These are phyloP conservation scores for Diplodus sargus DNA, from an alignment of 2,797 vertebrate species.

Conservation along the genomic window DNA sequence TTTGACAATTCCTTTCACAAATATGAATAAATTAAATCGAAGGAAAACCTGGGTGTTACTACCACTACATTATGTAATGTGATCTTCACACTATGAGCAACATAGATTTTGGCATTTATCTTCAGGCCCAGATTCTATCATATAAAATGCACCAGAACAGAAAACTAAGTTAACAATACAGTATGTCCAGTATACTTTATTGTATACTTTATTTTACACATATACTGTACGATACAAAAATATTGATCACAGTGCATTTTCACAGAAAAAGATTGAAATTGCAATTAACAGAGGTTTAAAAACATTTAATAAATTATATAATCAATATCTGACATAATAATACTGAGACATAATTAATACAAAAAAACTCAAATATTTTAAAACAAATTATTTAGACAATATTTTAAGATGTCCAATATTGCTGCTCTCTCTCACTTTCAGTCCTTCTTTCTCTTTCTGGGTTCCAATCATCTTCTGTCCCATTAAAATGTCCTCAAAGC, in stretches of 20 bases:
- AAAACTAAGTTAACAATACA: constrained; percentile 76
- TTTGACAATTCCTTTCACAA: not conserved
- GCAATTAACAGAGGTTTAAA: constrained; percentile 91
- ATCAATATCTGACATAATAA: constrained; percentile 92
- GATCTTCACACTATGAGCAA: not conserved
- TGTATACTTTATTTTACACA: constrained; percentile 88
- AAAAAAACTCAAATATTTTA: constrained; percentile 62
- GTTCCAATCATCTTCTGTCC: constrained; percentile 26
- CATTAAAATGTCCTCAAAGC: constrained; percentile 48
- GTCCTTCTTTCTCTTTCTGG: constrained; percentile 34
- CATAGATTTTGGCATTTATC: not conserved
- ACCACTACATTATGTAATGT: not conserved
- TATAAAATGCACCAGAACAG: constrained; percentile 41
- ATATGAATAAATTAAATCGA: not conserved
- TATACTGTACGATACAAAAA: constrained; percentile 97
- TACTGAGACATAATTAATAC: constrained; percentile 82
- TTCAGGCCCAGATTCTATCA: not conserved
- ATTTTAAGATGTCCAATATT: constrained; percentile 57
- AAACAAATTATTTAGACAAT: constrained; percentile 82
- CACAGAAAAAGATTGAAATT: constrained; percentile 87
- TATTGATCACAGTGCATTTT: constrained; percentile 97
- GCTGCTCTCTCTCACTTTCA: constrained; percentile 18
- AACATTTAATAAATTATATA: constrained; percentile 99
- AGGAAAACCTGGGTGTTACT: not conserved
- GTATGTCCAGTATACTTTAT: constrained; percentile 88